These are phyloP conservation scores for Encarsia formosa DNA, from an alignment of 2,888 invertebrate species.

Conservation along the genomic window DNA sequence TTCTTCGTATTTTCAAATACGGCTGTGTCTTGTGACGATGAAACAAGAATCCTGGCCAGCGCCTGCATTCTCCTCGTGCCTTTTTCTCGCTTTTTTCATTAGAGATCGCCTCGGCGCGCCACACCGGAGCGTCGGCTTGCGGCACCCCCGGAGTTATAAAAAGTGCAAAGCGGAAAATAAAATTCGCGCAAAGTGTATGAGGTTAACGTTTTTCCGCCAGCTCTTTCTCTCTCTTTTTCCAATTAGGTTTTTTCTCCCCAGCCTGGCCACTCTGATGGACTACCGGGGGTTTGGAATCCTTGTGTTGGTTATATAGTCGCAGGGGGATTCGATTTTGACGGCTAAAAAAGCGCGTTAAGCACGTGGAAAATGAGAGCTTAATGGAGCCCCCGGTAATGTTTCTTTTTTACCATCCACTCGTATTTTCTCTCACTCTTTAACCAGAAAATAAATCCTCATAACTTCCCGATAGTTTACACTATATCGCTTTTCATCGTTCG, in stretches of 20 bases:
- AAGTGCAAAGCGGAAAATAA: conserved; percentile 15
- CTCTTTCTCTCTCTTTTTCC: background rate
- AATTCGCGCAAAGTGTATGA: conserved; percentile 7
- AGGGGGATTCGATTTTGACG: conserved; percentile 5
- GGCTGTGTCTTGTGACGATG: too few relatives aligned
- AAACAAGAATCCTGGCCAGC: too few relatives aligned
- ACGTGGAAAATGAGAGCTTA: background rate
- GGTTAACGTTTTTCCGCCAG: conserved; percentile 4
- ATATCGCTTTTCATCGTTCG: too few relatives aligned
- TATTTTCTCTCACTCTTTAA: background rate
- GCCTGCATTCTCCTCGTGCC: conserved; percentile 8
- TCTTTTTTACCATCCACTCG: background rate
- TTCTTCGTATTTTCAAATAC: too few relatives aligned
- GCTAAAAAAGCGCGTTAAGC: conserved; percentile 12
- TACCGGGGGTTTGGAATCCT: conserved; percentile 3
- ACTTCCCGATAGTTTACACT: too few relatives aligned
- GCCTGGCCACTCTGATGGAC: conserved; percentile 5
- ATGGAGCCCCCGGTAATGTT: background rate
- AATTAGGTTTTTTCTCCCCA: conserved; percentile 12
- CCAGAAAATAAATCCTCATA: too few relatives aligned
- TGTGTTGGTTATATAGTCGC: conserved; percentile 2
- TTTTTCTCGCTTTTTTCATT: conserved; percentile 16
- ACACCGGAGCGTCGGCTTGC: background rate
- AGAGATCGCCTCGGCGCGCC: conserved; percentile 6
- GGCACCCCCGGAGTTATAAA: background rate